Evolutionary conservation across 2,888 invertebrate species (phyloP), one percentile per base, ranked within the genome.

Genomic region (Clitarchus hookeri): DNA sequence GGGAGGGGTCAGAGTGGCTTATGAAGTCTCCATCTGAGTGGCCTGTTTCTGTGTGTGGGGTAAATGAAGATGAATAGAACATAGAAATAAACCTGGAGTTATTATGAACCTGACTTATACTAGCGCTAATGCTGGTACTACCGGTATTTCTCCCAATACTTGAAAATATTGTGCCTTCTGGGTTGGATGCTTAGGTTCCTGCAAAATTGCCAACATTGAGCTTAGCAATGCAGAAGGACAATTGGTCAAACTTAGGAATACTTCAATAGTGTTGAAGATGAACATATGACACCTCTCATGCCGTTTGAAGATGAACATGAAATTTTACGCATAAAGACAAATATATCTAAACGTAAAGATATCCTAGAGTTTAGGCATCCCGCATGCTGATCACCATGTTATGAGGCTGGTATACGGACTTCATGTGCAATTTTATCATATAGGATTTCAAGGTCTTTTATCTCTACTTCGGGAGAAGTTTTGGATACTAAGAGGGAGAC

Each of bases 1-100:
- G 88, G 83, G 86, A 87, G 79, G 89, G 89, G 19, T 88, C 88
- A 11, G 25, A 82, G 3, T 82, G 82, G 27, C 27, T 27, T 0
- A 82, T 12, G 16, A 2, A 12, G 27, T 12, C 27, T 12, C 27
- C 26, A 82, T n/a, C 12, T 16, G 36, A 82, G 9, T 82, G 82
- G 44, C 82, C 19, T 65, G 23, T n/a, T 65, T n/a, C 3, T 65
- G 8, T 9, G 16, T 19, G 8, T n/a, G 1, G 19, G 23, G 16
- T 65, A 9, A n/a, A n/a, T 65, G 23, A 65, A 19, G n/a, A 65
- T n/a, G n/a, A 65, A n/a, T 8, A 23, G 8, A 65, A 65, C n/a
- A 0, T 48, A 16, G 48, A 48, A 8, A 48, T 6, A 23, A 19
- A 65, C 0, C 8, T 0, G 26, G 44, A 27, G 27, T 27, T 82